Evolutionary conservation across 2,888 invertebrate genomes (phyloP).

Genomic region (Elaeidobius kamerunicus): DNA sequence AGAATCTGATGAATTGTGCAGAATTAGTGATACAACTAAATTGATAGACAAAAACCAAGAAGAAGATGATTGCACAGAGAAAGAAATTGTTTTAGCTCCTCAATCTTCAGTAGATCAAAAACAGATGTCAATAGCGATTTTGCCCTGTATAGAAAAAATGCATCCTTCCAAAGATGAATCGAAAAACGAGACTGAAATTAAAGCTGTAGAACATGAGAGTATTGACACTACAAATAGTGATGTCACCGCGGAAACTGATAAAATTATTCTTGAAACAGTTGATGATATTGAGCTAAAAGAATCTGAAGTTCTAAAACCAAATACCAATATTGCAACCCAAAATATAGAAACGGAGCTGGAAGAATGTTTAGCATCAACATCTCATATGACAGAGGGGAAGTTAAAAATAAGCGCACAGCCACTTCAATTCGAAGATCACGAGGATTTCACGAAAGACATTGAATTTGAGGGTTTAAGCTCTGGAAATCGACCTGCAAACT

Average conservation of each 20-base stretch:
- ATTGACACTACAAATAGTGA: too few species aligned
- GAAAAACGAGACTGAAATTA: too few species aligned
- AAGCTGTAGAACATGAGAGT: too few species aligned
- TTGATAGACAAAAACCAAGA: too few species aligned
- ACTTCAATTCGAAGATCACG: slow-evolving; percentile 8
- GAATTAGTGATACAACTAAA: too few species aligned
- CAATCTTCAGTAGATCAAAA: too few species aligned
- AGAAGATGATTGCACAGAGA: too few species aligned
- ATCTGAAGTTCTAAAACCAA: neutral
- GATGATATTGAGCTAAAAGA: neutral
- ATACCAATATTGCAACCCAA: neutral
- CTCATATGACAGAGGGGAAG: slow-evolving; percentile 2
- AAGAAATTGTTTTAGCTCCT: too few species aligned
- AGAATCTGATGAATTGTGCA: too few species aligned
- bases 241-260: neutral
- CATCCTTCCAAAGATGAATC: too few species aligned
- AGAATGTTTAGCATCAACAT: slow-evolving; percentile 19
- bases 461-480: slow-evolving; percentile 8
- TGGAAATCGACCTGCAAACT: slow-evolving; percentile 12
- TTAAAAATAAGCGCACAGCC: neutral
- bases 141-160: too few species aligned
- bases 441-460: slow-evolving; percentile 23
- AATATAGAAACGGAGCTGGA: slow-evolving; percentile 12
- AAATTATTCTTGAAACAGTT: neutral
- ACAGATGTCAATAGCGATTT: too few species aligned